A percentile compares a stretch with the other conserved stretches of the same genome.
Evolutionary conservation across 2,888 invertebrate genomes (phyloP).

Genomic region (Andrena bicolor): DNA sequence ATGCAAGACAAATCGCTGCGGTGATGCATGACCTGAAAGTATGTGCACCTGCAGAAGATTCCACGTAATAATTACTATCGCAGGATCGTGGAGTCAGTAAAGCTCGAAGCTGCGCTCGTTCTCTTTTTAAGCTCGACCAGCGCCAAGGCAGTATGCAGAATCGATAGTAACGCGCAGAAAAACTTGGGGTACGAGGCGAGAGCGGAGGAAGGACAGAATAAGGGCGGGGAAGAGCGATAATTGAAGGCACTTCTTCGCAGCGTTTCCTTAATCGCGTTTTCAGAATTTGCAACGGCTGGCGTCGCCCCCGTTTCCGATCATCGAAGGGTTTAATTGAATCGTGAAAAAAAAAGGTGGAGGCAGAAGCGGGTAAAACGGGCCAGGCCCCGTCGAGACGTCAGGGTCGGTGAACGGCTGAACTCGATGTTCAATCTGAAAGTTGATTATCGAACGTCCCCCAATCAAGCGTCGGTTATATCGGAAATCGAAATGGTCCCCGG

Average conservation of each 20-base stretch:
- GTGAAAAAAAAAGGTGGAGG: constrained; percentile 1
- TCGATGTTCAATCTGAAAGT: constrained; percentile 46
- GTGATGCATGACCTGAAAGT: too few relatives aligned
- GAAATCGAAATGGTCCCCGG: constrained; percentile 55
- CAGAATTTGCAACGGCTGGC: neutral
- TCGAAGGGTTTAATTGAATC: constrained; percentile 40
- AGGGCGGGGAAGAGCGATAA: neutral
- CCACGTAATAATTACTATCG: too few relatives aligned
- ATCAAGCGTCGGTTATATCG: constrained; percentile 39
- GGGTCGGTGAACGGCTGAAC: constrained; percentile 19
- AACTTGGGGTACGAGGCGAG: neutral
- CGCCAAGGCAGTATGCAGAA: neutral
- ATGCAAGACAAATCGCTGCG: too few relatives aligned
- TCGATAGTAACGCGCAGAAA: neutral
- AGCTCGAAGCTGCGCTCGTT: neutral
- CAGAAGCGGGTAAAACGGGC: neutral
- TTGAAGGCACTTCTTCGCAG: neutral
- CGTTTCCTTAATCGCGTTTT: neutral
- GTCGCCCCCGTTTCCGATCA: neutral
- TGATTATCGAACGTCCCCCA: constrained; percentile 48
- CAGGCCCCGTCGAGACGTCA: neutral
- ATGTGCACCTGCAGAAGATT: too few relatives aligned
- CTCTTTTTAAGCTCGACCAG: neutral
- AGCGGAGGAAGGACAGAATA: neutral
- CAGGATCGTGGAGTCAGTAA: neutral